Percentiles rank a stretch among this genome's conserved stretches.
Evolutionary conservation across 2,888 invertebrate genomes (phyloP).

Genomic region (Rhingia campestris): DNA sequence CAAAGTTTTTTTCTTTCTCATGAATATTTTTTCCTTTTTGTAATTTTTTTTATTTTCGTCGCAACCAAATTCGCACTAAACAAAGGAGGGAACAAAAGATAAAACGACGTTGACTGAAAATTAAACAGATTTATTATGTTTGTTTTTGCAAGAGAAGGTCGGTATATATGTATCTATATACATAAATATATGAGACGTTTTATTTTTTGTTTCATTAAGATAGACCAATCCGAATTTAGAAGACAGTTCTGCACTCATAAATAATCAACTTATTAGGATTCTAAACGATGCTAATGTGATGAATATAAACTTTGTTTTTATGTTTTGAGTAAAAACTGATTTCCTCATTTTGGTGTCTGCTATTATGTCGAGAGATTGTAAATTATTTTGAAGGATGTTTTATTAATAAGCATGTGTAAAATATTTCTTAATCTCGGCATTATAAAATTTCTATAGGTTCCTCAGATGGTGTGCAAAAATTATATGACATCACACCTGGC

Average conservation of each 20-base stretch:
- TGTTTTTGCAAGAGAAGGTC: conserved; percentile 1
- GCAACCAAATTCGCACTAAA: not conserved
- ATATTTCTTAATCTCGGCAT: no score
- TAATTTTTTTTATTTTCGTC: conserved; percentile 15
- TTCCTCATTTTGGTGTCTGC: no score
- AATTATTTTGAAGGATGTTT: no score
- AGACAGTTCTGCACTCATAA: conserved; percentile 9
- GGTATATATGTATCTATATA: not conserved
- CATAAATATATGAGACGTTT: not conserved
- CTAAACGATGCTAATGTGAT: not conserved
- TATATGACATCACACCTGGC: no score
- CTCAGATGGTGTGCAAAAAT: no score
- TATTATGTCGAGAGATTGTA: no score
- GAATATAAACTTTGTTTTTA: no score
- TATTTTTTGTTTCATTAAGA: not conserved
- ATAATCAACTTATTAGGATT: conserved; percentile 12
- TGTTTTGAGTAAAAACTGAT: no score
- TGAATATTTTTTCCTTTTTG: not conserved
- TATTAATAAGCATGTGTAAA: no score
- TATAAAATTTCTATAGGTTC: no score
- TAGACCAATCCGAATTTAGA: no score
- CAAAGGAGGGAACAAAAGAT: conserved; percentile 40
- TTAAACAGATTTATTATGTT: conserved; percentile 56
- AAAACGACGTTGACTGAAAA: conserved; percentile 52
- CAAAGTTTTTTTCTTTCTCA: conserved; percentile 28